Evolutionary conservation across 2,797 vertebrate genomes (phyloP).

Genomic region (Lates japonicus): DNA sequence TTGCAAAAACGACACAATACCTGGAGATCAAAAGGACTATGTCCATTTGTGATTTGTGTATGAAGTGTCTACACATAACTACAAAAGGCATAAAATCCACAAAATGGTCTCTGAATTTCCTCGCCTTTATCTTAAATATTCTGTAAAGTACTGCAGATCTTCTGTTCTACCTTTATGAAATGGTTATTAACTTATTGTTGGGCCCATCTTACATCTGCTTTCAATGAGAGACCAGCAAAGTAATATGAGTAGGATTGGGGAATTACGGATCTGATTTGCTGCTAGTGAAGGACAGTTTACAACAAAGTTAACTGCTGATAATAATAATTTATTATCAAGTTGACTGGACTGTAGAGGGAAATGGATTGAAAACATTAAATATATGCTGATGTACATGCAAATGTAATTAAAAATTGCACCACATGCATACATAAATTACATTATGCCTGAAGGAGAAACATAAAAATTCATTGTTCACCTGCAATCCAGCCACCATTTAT

Average conservation of each 20-base stretch:
- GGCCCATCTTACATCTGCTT: slow-evolving; percentile 43
- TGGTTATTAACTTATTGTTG: slow-evolving; percentile 6
- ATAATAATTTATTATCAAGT: slow-evolving; percentile 39
- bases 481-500: slow-evolving; percentile 27
- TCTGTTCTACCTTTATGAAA: slow-evolving; percentile 47
- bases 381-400: slow-evolving; percentile 44
- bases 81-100: slow-evolving; percentile 38
- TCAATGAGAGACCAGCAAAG: slow-evolving; percentile 21
- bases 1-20: slow-evolving; percentile 60
- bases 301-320: slow-evolving; percentile 18
- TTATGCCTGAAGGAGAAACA: slow-evolving; percentile 23
- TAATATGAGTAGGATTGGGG: slow-evolving; percentile 9
- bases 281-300: slow-evolving; percentile 23
- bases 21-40: slow-evolving; percentile 53
- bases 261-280: slow-evolving; percentile 20
- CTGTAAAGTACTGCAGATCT: slow-evolving; percentile 53
- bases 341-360: slow-evolving; percentile 17
- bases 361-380: slow-evolving; percentile 33
- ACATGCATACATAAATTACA: slow-evolving; percentile 37
- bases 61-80: slow-evolving; percentile 58
- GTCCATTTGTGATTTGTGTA: slow-evolving; percentile 55
- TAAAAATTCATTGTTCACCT: slow-evolving; percentile 3
- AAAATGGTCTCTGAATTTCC: slow-evolving; percentile 45
- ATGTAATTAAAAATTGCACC: slow-evolving; percentile 44
- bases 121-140: slow-evolving; percentile 53